Conservation (phyloP, 2,888 invertebrate genomes). For the Cenopis cana region DNA sequence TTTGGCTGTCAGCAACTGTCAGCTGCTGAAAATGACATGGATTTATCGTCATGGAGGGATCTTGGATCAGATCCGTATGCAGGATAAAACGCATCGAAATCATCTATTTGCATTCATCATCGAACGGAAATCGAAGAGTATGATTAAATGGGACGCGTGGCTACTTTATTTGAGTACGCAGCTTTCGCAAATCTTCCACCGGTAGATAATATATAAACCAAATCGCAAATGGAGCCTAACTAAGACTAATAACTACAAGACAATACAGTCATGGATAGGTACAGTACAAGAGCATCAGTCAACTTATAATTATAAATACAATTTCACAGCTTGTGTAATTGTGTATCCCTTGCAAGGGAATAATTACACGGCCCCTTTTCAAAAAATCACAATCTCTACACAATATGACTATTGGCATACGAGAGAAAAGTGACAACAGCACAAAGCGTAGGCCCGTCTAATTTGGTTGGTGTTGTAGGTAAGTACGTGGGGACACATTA, state of each 20-base stretch:
- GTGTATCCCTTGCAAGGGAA: neutral
- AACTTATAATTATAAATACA: neutral
- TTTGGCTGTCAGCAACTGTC: conserved; percentile 20
- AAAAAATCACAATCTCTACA: conserved; percentile 10
- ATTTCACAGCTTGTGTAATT: neutral
- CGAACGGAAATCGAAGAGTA: too few species aligned
- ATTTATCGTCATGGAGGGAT: neutral
- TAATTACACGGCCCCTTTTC: conserved; percentile 17
- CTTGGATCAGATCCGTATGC: neutral
- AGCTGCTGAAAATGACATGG: neutral
- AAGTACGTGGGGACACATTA: conserved; percentile 74
- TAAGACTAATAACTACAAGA: too few species aligned
- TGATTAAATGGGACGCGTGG: too few species aligned
- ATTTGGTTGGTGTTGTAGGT: conserved; percentile 75
- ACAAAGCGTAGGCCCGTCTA: conserved; percentile 59
- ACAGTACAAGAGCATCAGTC: neutral
- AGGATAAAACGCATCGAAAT: too few species aligned
- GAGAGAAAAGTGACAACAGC: conserved; percentile 51
- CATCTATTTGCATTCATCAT: too few species aligned
- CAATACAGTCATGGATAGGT: neutral
- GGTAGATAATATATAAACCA: too few species aligned
- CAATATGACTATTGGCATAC: conserved; percentile 33
- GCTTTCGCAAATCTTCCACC: too few species aligned
- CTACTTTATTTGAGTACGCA: too few species aligned
- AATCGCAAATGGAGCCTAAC: too few species aligned